These are phyloP conservation scores for Prochilodus magdalenae DNA, from an alignment of 2,113 vertebrate species.

Conservation along the genomic window DNA sequence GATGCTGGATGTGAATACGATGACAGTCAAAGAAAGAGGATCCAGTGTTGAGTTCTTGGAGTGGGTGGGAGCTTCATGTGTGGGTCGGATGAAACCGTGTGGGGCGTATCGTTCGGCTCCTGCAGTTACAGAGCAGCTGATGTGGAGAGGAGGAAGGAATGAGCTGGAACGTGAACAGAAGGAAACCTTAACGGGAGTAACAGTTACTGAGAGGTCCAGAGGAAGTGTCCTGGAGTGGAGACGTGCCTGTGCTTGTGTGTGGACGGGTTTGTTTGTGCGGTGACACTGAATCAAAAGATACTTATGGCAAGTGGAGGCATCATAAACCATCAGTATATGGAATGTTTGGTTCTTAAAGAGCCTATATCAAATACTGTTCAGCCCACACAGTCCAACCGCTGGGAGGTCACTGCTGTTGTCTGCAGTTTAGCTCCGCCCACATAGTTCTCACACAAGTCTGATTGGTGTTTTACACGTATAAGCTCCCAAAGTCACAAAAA, in stretches of 20 bases:
- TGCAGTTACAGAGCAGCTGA: constrained; percentile 41
- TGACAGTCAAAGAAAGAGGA: constrained; percentile 36
- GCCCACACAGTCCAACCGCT: no score
- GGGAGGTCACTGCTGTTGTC: no score
- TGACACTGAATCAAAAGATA: neutral
- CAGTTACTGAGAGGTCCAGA: constrained; percentile 30
- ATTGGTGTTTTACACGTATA: no score
- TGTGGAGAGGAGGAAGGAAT: constrained; percentile 44
- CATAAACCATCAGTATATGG: neutral
- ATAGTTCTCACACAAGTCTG: no score
- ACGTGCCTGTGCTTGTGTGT: constrained; percentile 33
- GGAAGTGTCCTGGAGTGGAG: constrained; percentile 40
- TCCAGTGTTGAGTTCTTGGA: constrained; percentile 16
- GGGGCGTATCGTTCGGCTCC: constrained; percentile 10
- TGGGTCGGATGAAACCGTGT: constrained; percentile 19
- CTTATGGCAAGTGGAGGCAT: neutral
- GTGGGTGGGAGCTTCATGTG: constrained; percentile 10
- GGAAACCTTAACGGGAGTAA: constrained; percentile 12
- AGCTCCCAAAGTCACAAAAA: no score
- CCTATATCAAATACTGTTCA: no score
- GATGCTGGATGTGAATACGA: constrained; percentile 26
- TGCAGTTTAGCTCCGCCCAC: no score
- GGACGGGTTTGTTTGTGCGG: constrained; percentile 22
- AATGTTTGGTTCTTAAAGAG: no score
- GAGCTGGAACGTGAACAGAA: constrained; percentile 42